Conservation (phyloP, 2,113 vertebrate species). For the Fulmarus glacialis region DNA sequence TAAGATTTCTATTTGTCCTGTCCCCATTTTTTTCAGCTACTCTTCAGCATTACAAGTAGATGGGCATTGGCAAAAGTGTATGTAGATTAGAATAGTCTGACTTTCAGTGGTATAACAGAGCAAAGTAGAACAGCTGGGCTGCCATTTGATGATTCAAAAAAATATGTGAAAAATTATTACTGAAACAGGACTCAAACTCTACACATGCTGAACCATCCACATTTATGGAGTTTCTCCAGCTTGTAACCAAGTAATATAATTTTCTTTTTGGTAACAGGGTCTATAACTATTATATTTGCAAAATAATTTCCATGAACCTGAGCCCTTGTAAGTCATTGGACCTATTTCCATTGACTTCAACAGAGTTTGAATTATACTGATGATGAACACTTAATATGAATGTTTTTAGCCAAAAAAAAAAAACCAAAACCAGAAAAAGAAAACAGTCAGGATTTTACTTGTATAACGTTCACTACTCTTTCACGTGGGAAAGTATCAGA, state of each 20-base stretch:
- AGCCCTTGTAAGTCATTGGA: not conserved
- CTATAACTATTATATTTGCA: not conserved
- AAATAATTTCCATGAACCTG: not conserved
- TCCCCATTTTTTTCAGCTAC: not conserved
- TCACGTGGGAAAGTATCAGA: not conserved
- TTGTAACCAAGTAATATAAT: not conserved
- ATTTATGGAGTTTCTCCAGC: not conserved
- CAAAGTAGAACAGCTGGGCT: constrained; percentile 47
- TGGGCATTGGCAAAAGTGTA: not conserved
- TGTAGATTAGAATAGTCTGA: not conserved
- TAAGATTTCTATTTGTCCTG: not conserved
- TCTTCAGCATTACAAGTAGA: constrained; percentile 1
- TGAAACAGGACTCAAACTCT: not conserved
- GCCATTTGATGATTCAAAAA: not conserved
- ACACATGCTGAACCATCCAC: not conserved
- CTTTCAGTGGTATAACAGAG: not conserved
- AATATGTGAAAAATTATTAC: constrained; percentile 31
- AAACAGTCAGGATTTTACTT: not conserved
- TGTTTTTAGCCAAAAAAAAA: not conserved
- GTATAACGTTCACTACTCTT: not conserved
- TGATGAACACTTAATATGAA: not conserved
- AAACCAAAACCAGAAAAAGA: not conserved
- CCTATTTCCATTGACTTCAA: not conserved
- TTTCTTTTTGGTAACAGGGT: not conserved
- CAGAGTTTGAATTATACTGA: not conserved